Evolutionary conservation across 2,888 invertebrate genomes (phyloP).

Genomic region (Conistra vaccinii): DNA sequence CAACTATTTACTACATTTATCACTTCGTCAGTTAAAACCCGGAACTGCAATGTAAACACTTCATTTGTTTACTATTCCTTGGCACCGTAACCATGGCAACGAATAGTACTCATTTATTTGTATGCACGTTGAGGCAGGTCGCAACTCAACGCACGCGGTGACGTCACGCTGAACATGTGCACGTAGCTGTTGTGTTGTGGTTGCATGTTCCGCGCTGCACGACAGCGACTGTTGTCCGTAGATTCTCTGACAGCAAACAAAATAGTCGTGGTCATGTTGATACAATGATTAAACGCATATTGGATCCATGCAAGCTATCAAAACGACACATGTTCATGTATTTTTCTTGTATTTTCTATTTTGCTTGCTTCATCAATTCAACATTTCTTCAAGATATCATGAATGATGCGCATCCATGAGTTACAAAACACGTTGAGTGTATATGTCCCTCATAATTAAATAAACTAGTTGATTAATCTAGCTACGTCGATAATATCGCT

Average conservation of each 20-base stretch:
- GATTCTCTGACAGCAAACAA: background rate
- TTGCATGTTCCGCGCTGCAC: background rate
- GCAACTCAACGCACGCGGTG: background rate
- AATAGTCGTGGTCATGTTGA: background rate
- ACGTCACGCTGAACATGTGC: background rate
- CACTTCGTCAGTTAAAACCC: background rate
- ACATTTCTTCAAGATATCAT: background rate
- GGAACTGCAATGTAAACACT: conserved; percentile 2
- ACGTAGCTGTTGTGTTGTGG: background rate
- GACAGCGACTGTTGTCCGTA: background rate
- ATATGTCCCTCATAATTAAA: conserved; percentile 1
- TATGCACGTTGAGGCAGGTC: conserved; percentile 3
- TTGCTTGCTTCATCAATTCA: background rate
- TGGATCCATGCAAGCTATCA: background rate
- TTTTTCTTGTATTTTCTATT: background rate
- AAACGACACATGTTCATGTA: background rate
- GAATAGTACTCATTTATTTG: background rate
- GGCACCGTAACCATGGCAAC: conserved; percentile 12
- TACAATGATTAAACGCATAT: background rate
- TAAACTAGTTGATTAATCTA: conserved; percentile 13
- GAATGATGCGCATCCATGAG: background rate
- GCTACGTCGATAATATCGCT: conserved; percentile 8
- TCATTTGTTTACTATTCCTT: background rate
- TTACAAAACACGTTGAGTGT: background rate
- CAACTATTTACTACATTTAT: background rate